Evolutionary conservation across 2,797 vertebrate genomes (phyloP).

Genomic region (Selene dorsalis): DNA sequence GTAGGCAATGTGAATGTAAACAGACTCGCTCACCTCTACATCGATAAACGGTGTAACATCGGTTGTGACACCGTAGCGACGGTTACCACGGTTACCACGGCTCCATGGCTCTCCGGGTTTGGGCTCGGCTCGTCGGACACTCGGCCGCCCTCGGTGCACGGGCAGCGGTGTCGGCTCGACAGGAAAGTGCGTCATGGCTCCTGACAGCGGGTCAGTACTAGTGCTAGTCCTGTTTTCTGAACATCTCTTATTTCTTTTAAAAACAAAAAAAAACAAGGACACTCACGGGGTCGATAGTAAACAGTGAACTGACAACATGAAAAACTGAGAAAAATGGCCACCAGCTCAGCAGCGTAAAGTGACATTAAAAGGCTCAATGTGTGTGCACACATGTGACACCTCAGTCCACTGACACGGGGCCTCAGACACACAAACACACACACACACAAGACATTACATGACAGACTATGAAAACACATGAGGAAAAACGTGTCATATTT

Average conservation of each 20-base stretch:
- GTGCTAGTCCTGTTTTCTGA: no score
- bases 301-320: no score
- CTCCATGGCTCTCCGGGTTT: conserved; percentile 75
- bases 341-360: neutral
- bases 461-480: no score
- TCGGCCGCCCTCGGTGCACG: conserved; percentile 34
- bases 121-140: conserved; percentile 54
- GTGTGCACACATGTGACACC: no score
- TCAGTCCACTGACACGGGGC: no score
- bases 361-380: no score
- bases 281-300: fast-evolving
- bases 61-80: fast-evolving
- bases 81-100: neutral
- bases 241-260: neutral
- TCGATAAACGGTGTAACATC: fast-evolving
- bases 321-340: neutral
- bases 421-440: no score
- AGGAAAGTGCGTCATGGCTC: conserved; percentile 65
- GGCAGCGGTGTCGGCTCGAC: conserved; percentile 15
- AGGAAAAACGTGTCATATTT: no score
- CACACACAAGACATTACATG: no score
- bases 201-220: conserved; percentile 72
- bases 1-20: conserved; percentile 65
- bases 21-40: conserved; percentile 30
- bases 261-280: no score